Base-by-base conservation (phyloP, 2,113 vertebrate genomes). In the Urocolius indicus region DNA sequence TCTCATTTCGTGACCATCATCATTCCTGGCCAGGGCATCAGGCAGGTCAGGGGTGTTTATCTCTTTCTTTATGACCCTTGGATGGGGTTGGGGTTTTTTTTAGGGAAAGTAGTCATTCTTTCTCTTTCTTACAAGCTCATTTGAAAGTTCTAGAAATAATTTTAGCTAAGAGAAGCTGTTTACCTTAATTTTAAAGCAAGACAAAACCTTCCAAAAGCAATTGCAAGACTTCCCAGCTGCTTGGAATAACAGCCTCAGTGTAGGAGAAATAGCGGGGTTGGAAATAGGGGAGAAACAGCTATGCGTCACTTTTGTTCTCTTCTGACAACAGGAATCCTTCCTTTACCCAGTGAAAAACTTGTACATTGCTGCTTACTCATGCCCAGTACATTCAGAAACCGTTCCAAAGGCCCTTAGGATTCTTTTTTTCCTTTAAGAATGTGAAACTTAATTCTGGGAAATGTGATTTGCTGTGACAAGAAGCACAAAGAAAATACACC, bases 1-100 rank as follows among this genome's bases (percentile, higher is more conserved):
- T 97, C 95, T 74, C 93, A 75, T 98, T 97, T 97, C 97, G 95
- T 86, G 45, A 49, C 84, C 84, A 59, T 59, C 94, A 72, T 89
- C 96, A 78, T 74, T 49, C 65, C 90, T 79, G 71, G 75, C 90
- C 38, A 79, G 93, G 97, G 84, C 82, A 95, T 77, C 87, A 41
- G 77, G 93, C 68, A 10, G 95, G 93, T 97, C 96, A 97, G 95
- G 61, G 88, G 61, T 92, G 80, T 93, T 93, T 91, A 75, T 71
- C 96, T 87, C 89, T 32, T 75, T 83, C 83, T 97, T 97, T 96
- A 97, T 74, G 85, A 69, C 91, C 62, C 54, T 72, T 82, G 34
- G 67, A 24, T 93, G 68, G 38, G 38, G 38, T 41, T 41, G 38
- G 38, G 38, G 38, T 10, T 82, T 61, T 90, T 92, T 83, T 92